These are phyloP conservation scores for Epistrophella euchroma DNA, from an alignment of 2,888 invertebrate species.

Conservation along the genomic window DNA sequence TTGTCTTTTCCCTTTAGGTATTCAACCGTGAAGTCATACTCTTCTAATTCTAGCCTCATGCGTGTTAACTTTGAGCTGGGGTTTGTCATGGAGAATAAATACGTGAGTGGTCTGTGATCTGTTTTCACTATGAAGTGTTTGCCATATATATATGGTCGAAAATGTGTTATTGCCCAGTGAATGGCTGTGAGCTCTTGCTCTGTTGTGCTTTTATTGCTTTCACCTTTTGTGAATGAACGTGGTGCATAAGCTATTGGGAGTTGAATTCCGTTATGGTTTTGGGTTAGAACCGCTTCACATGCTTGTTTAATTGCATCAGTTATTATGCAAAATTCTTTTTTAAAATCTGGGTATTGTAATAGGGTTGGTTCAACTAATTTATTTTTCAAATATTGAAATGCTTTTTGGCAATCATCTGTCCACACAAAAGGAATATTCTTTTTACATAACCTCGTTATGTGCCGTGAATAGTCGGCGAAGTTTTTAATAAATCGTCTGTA, in stretches of 20 bases:
- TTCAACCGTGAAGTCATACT: conserved; percentile 75
- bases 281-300: background rate
- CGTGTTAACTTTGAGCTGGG: conserved; percentile 77
- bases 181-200: background rate
- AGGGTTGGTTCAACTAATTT: background rate
- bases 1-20: conserved; percentile 75
- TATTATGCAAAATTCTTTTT: background rate
- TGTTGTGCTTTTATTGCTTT: too few species aligned
- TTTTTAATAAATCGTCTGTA: background rate
- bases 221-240: background rate
- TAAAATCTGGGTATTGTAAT: background rate
- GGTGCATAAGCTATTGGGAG: background rate
- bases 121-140: background rate
- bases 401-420: background rate
- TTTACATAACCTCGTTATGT: background rate
- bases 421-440: background rate
- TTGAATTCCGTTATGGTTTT: background rate
- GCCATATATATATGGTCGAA: background rate
- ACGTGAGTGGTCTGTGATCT: conserved; percentile 39
- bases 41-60: conserved; percentile 77
- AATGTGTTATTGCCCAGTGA: background rate
- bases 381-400: background rate
- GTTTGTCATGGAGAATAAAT: conserved; percentile 77
- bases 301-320: background rate
- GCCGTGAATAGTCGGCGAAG: background rate